Evolutionary conservation across 2,797 vertebrate genomes (phyloP), one percentile per base, ranked within the genome.

Genomic region (Crenuchus spilurus): DNA sequence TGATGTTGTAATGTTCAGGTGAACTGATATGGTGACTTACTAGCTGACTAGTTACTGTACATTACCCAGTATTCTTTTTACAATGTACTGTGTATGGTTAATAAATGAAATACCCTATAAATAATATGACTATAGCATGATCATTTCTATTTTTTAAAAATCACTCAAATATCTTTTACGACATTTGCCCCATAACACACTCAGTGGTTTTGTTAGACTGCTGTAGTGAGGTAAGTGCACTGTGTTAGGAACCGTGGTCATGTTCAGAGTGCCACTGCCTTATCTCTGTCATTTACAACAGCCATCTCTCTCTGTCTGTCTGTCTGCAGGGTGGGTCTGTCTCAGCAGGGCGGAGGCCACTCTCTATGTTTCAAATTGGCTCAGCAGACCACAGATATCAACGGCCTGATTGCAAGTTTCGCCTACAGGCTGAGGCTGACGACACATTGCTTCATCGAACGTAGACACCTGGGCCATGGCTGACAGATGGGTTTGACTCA

Each of bases 351-450:
- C 51, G 63, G 31, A 35, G 48, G 61, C 54, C 33, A 16, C 42
- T 67, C 41, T 22, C 64, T 44, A 49, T 67, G 33, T 58, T 63
- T 68, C 37, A 46, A 65, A 67, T 28, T 60, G 80, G 70, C 90
- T 91, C 79, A 93, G 93, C 77, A 91, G 90, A 77, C 93, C 93
- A 0, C 92, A 76, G 54, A 74, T 71, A 77, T 62, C 44, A 77
- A 74, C 30, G 39, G 52, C 16, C 62, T 37, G 52, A 73, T 60
- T 74, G 54, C 35, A 35, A 33, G 14, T 33, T 55, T 57, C 62
- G 61, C 62, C n/a, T 26, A 57, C 42, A 55, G 70, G 31, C 26
- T 37, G 41, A 6, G 35, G 46, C 62, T 77, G 58, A 61, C 31
- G 55, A 33, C 33, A 52, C n/a, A n/a, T 37, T 11, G 57, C 51